Conservation (phyloP, 2,113 vertebrate species). For the Etheostoma spectabile region DNA sequence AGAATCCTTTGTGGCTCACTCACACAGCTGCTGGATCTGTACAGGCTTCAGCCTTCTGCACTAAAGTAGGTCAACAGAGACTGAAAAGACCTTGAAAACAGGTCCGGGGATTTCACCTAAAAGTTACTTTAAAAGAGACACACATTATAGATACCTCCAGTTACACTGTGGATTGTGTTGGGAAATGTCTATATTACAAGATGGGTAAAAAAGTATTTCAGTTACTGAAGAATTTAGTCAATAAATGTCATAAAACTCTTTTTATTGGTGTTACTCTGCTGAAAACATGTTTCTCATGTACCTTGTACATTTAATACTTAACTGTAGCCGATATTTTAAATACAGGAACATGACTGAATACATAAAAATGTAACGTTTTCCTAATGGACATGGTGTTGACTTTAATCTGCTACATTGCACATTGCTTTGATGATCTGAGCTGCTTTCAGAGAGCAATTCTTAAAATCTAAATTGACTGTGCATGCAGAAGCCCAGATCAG, state of each 20-base stretch:
- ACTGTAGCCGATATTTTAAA: neutral
- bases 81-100: conserved; percentile 4
- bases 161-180: neutral
- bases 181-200: neutral
- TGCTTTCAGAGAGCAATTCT: neutral
- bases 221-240: neutral
- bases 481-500: neutral
- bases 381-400: neutral
- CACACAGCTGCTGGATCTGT: neutral
- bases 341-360: neutral
- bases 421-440: neutral
- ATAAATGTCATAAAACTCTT: neutral
- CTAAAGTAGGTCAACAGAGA: conserved; percentile 48
- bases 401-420: neutral
- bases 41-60: conserved; percentile 18
- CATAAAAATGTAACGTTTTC: neutral
- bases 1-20: conserved; percentile 41
- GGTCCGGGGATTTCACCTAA: neutral
- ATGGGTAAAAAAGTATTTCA: neutral
- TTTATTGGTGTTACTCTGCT: neutral
- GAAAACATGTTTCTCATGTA: neutral
- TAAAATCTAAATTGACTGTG: neutral
- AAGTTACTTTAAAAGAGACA: neutral
- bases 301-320: neutral
- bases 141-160: neutral